phyloP scores from a whole-genome alignment of 2,888 invertebrate species.

The Himalopsyche anomala region DNA sequence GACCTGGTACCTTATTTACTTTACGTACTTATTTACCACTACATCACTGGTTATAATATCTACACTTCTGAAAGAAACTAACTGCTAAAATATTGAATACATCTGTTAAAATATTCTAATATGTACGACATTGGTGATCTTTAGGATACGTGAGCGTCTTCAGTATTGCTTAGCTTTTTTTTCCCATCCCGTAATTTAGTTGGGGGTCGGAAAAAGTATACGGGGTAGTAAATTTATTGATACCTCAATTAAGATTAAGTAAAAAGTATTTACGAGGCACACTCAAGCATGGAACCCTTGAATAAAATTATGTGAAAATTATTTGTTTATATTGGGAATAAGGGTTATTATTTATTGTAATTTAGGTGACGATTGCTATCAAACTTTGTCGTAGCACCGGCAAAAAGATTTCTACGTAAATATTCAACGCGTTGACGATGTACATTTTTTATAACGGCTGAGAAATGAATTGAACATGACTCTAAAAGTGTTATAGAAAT shows the following conservation, averaged over 20 bases:
- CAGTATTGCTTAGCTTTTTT: not conserved
- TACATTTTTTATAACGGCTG: too few species aligned
- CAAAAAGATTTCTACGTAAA: too few species aligned
- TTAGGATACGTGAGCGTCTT: not conserved
- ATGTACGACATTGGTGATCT: not conserved
- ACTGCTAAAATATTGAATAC: not conserved
- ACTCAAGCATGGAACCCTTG: not conserved
- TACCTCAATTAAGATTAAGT: constrained; percentile 39
- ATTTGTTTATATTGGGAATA: not conserved
- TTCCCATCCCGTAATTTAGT: not conserved
- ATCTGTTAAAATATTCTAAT: not conserved
- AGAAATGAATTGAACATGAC: too few species aligned
- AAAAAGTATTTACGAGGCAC: not conserved
- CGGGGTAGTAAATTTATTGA: constrained; percentile 7
- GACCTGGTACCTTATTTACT: too few species aligned
- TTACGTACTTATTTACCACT: too few species aligned
- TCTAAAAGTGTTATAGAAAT: too few species aligned
- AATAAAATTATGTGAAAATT: not conserved
- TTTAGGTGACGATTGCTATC: too few species aligned
- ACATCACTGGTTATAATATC: too few species aligned
- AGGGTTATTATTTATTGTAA: too few species aligned
- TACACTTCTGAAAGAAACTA: too few species aligned
- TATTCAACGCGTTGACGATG: too few species aligned
- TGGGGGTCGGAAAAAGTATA: not conserved
- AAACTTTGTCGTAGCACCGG: too few species aligned